Evolutionary conservation across 2,888 invertebrate species (phyloP).

Genomic region (Oligia fasciuncula): DNA sequence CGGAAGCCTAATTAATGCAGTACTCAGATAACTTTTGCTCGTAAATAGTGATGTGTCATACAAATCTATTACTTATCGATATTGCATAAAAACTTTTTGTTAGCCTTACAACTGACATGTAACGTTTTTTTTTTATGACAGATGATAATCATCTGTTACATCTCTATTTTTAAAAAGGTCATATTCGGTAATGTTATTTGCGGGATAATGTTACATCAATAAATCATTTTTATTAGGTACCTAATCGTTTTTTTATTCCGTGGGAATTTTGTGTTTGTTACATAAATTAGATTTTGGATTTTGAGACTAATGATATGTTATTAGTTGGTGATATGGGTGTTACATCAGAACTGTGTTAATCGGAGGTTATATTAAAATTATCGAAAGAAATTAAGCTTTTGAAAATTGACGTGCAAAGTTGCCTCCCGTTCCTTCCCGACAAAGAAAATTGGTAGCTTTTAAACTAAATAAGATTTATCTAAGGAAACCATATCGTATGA

Average conservation of each 20-base stretch:
- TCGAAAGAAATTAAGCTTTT: not conserved
- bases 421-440: too few species aligned
- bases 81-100: conserved; percentile 32
- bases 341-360: conserved; percentile 14
- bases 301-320: conserved; percentile 11
- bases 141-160: conserved; percentile 14
- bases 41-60: conserved; percentile 15
- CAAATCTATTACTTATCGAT: not conserved
- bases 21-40: not conserved
- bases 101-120: conserved; percentile 5
- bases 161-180: conserved; percentile 39
- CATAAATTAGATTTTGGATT: not conserved
- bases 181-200: not conserved
- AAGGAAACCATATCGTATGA: not conserved
- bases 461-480: not conserved
- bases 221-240: conserved; percentile 5
- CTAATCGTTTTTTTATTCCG: conserved; percentile 15
- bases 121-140: conserved; percentile 15
- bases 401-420: not conserved
- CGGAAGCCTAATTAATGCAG: not conserved
- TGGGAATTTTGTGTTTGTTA: conserved; percentile 20
- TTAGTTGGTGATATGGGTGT: conserved; percentile 15
- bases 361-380: not conserved
- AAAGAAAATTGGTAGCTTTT: not conserved
- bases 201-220: conserved; percentile 7